Percentiles rank a stretch among this genome's conserved stretches.
phyloP scores from a whole-genome alignment of 92 coral and sea anemone species.

The Pocillopora grandis region DNA sequence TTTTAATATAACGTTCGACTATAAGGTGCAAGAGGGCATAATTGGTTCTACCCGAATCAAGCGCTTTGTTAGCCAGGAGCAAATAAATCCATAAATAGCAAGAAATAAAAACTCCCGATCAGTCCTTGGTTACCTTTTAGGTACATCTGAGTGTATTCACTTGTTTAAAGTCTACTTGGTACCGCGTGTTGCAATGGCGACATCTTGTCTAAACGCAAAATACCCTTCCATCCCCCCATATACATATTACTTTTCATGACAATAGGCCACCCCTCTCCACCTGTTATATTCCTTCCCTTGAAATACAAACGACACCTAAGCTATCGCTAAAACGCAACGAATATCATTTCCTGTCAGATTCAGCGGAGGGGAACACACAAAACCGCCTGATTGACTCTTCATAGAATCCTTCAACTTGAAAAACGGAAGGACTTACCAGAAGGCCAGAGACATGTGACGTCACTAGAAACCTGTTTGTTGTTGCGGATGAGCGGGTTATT shows the following conservation, averaged over 20 bases:
- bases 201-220: conserved; percentile 1
- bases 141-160: not conserved
- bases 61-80: not conserved
- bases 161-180: not conserved
- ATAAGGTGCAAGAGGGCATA: not conserved
- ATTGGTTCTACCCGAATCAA: not conserved
- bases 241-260: conserved; percentile 1
- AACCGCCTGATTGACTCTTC: not conserved
- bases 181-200: not conserved
- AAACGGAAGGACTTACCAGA: not conserved
- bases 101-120: not conserved
- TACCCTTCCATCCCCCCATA: not conserved
- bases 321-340: conserved; percentile 23
- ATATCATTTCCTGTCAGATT: not conserved
- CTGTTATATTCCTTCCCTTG: not conserved
- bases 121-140: not conserved
- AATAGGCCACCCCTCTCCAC: conserved; percentile 43
- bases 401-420: not conserved
- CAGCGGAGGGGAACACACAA: not conserved
- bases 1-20: too few relatives aligned
- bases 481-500: conserved; percentile 46
- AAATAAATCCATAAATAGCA: not conserved
- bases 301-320: not conserved
- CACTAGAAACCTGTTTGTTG: conserved; percentile 47
- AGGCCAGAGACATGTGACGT: conserved; percentile 15